Evolutionary conservation across 2,888 invertebrate species (phyloP).

Genomic region (Agrenia bidenticulata): DNA sequence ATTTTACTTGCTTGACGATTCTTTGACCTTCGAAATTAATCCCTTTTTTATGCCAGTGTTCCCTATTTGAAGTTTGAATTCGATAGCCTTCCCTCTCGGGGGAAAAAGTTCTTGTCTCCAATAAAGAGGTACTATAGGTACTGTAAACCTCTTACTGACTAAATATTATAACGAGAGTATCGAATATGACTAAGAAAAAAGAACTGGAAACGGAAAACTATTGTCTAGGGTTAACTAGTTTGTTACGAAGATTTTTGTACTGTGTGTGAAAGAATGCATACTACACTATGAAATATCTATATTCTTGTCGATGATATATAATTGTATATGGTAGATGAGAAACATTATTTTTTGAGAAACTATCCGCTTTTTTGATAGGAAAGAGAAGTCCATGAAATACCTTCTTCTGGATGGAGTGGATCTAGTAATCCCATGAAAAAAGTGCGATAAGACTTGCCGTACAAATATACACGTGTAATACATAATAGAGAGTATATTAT

Average conservation of each 20-base stretch:
- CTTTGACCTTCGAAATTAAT: no score
- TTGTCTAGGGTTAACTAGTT: neutral
- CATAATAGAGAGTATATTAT: conserved; percentile 10
- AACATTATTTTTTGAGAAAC: conserved; percentile 2
- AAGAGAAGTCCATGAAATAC: neutral
- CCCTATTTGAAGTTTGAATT: no score
- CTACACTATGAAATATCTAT: conserved; percentile 19
- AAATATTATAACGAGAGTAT: conserved; percentile 1
- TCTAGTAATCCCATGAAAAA: neutral
- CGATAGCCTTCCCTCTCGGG: no score
- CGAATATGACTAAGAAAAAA: neutral
- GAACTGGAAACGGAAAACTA: neutral
- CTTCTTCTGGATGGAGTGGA: neutral
- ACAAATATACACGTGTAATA: conserved; percentile 9
- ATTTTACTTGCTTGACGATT: no score
- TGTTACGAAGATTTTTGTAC: conserved; percentile 32
- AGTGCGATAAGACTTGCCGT: neutral
- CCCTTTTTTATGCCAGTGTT: no score
- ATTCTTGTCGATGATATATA: conserved; percentile 8
- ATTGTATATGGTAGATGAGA: conserved; percentile 1
- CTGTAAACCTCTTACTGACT: neutral
- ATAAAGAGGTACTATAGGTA: neutral
- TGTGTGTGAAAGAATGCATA: conserved; percentile 31
- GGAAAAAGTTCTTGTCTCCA: no score
- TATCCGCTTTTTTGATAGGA: conserved; percentile 1